Conservation (phyloP, 2,888 invertebrate species). For the Ectobius pallidus region DNA sequence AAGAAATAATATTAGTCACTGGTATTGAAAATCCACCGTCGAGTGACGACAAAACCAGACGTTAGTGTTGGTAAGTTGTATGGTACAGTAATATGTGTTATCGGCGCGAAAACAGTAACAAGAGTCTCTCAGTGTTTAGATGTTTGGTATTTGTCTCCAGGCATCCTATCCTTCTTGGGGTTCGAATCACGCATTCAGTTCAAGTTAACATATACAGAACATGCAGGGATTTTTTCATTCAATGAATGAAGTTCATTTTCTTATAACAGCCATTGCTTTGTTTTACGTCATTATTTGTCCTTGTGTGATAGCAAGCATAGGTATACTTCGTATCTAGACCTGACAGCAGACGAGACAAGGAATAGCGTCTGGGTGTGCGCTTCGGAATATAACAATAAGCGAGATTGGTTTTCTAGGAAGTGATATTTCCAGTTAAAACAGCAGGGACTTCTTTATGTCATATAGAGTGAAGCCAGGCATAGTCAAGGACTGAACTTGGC, state of each 20-base stretch:
- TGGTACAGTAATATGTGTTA: conserved; percentile 10
- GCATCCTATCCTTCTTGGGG: conserved; percentile 25
- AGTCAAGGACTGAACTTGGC: neutral
- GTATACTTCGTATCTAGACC: neutral
- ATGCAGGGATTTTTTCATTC: neutral
- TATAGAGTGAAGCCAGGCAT: neutral
- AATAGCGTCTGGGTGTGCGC: conserved; percentile 25
- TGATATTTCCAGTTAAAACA: conserved; percentile 11
- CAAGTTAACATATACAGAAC: neutral
- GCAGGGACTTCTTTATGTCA: neutral
- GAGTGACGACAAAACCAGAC: conserved; percentile 38
- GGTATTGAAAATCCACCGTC: conserved; percentile 37
- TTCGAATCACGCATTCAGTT: conserved; percentile 30
- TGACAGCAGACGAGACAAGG: conserved; percentile 6
- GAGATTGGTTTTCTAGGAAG: conserved; percentile 1
- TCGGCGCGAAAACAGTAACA: neutral
- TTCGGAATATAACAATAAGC: neutral
- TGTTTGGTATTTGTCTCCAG: conserved; percentile 35
- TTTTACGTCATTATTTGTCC: neutral
- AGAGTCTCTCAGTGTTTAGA: neutral
- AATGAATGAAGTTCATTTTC: neutral
- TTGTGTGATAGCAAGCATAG: conserved; percentile 8
- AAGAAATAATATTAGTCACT: conserved; percentile 42
- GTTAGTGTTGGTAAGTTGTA: conserved; percentile 41
- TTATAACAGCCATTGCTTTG: neutral